These are phyloP conservation scores for Microdon myrmicae DNA, from an alignment of 2,888 invertebrate genomes.

Conservation along the genomic window DNA sequence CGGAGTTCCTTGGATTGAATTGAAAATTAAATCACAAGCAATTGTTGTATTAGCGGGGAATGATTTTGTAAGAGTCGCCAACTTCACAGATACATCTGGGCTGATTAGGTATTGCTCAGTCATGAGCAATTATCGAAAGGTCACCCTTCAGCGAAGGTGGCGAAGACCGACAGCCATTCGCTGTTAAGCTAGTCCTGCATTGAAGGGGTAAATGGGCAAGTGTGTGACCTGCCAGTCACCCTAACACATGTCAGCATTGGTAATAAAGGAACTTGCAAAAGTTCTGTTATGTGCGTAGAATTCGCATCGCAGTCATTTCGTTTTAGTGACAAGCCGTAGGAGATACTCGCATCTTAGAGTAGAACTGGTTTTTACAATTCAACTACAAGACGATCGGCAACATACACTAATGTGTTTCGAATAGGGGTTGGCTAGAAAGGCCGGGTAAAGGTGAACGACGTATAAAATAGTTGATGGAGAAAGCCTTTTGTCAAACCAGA, in stretches of 20 bases:
- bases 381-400: too few relatives aligned
- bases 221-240: neutral
- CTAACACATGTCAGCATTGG: neutral
- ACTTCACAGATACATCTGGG: neutral
- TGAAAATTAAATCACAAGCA: constrained; percentile 36
- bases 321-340: too few relatives aligned
- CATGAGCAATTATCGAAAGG: constrained; percentile 32
- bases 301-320: too few relatives aligned
- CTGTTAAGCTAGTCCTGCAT: constrained; percentile 1
- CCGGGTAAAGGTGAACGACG: too few relatives aligned
- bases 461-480: too few relatives aligned
- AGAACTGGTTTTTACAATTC: too few relatives aligned
- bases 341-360: too few relatives aligned
- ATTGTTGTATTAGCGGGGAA: constrained; percentile 34
- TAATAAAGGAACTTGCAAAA: constrained; percentile 7
- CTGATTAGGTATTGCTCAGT: constrained; percentile 4
- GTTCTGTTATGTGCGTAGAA: neutral
- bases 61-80: constrained; percentile 28
- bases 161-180: too few relatives aligned
- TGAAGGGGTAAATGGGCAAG: neutral
- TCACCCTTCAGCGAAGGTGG: constrained; percentile 13
- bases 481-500: too few relatives aligned
- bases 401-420: too few relatives aligned
- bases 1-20: constrained; percentile 19
- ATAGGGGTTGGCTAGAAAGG: too few relatives aligned